phyloP scores from a whole-genome alignment of 2,797 vertebrate genomes.

The Strix occidentalis region DNA sequence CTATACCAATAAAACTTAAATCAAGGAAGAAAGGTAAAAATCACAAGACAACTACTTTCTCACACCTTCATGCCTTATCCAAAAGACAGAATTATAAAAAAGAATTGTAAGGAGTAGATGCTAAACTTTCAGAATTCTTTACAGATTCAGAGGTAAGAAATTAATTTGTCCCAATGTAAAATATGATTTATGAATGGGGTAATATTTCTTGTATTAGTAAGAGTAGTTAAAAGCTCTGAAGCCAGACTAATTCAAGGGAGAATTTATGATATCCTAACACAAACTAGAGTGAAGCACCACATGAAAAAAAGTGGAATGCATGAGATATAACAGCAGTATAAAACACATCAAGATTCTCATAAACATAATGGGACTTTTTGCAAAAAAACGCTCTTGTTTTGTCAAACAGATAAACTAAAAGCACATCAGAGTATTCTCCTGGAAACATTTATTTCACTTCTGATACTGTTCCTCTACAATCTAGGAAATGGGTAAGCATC shows the following conservation, averaged over 20 bases:
- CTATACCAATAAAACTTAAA: neutral
- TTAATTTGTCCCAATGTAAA: neutral
- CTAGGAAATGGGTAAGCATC: neutral
- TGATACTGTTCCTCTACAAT: neutral
- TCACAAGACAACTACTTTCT: neutral
- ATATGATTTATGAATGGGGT: neutral
- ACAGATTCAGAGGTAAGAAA: neutral
- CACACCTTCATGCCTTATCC: rapidly evolving
- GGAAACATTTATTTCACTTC: conserved; percentile 3
- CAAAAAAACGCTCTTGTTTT: conserved; percentile 22
- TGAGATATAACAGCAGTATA: neutral
- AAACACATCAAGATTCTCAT: conserved; percentile 16
- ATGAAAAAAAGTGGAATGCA: conserved; percentile 28
- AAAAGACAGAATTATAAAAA: neutral
- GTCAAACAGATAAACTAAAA: conserved; percentile 42
- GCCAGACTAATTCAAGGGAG: neutral
- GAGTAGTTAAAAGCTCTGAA: neutral
- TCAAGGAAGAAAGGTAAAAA: neutral
- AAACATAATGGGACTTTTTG: conserved; percentile 45
- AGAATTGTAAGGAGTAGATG: neutral
- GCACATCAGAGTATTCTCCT: conserved; percentile 43
- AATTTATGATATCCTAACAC: neutral
- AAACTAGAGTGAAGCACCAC: conserved; percentile 24
- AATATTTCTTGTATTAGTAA: neutral
- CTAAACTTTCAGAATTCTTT: neutral